Base-by-base conservation (phyloP, 2,113 vertebrate species). In the Pseudolaguvia tuberculata region DNA sequence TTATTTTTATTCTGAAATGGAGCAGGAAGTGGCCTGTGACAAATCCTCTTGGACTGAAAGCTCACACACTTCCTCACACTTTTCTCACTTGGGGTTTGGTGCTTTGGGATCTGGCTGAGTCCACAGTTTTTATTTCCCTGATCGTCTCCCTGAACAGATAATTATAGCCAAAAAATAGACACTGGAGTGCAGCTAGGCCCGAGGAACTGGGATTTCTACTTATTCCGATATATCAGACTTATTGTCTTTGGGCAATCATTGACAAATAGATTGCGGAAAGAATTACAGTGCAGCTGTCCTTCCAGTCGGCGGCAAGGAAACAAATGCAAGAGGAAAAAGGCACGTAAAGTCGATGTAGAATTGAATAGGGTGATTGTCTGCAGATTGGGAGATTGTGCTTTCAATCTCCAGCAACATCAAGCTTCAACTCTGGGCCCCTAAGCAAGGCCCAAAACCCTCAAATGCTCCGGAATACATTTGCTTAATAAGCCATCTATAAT, bases 191-290 rank as follows among this genome's bases (percentile, higher is more conserved):
- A 82, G 87, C 86, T 81, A 80, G 81, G 84, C 80, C 85, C 83
- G 84, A 85, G 76, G 81, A 79, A 84, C 82, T 80, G 70, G 81
- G 84, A 83, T 79, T 86, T 88, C 85, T 84, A 84, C 88, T 88
- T 88, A 85, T 87, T 88, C 86, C 82, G 80, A 86, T 86, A 84
- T 83, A 90, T 89, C 86, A 83, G 83, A 75, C 79, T 81, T 80
- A 86, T 87, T 87, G 88, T 89, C 84, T 88, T 76, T 70, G 75
- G 84, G 85, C 85, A 83, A 79, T 78, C 88, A 88, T 88, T 85
- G 89, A 88, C 83, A 82, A 88, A 84, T 86, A 88, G 87, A 90
- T 87, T 89, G 87, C 82, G 81, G 86, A 78, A 73, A 79, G 75
- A 82, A 84, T 84, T 83, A 80, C 84, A 83, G 79, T 81, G 80